Percentiles rank a stretch among this genome's conserved stretches.
Conservation (phyloP, 1,140 invertebrate genomes). For the Drusus annulatus region DNA sequence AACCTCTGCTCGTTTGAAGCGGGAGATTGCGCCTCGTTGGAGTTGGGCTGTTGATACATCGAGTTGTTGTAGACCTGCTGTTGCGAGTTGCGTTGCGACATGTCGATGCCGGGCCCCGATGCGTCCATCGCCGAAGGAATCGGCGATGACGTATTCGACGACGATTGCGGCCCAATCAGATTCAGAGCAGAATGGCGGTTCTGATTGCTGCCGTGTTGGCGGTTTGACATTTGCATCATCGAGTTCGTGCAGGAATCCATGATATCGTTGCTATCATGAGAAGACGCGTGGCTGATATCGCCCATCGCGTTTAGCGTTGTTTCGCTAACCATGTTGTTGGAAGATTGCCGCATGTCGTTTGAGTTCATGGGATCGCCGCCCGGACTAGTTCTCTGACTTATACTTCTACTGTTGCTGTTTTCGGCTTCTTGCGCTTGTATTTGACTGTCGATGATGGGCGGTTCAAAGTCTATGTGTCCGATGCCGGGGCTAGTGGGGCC, state of each 20-base stretch:
- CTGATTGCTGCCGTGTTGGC: conserved; percentile 39
- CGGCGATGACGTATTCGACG: conserved; percentile 54
- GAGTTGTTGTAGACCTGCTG: conserved; percentile 58
- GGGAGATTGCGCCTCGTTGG: conserved; percentile 56
- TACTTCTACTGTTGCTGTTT: conserved; percentile 55
- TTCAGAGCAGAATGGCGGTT: conserved; percentile 55
- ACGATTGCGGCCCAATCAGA: conserved; percentile 54
- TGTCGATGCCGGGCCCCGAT: conserved; percentile 47
- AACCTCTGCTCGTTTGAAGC: conserved; percentile 55
- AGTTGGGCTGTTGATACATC: conserved; percentile 61
- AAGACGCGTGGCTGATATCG: conserved; percentile 54
- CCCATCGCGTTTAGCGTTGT: conserved; percentile 53
- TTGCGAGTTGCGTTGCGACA: conserved; percentile 45
- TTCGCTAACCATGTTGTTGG: conserved; percentile 29
- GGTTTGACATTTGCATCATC: conserved; percentile 53
- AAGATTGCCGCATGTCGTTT: conserved; percentile 46
- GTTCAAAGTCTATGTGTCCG: conserved; percentile 84
- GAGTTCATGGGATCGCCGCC: conserved; percentile 50
- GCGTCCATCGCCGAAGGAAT: conserved; percentile 51
- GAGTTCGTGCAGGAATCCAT: conserved; percentile 54
- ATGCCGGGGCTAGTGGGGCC: conserved; percentile 78
- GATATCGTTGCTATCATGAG: conserved; percentile 58
- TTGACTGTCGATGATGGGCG: conserved; percentile 69
- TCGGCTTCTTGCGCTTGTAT: conserved; percentile 54
- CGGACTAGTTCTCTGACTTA: conserved; percentile 61